A percentile compares a stretch with the other conserved stretches of the same genome.
These are phyloP conservation scores for Phymorhynchus buccinoides DNA, from an alignment of 1,140 invertebrate species.

Conservation along the genomic window DNA sequence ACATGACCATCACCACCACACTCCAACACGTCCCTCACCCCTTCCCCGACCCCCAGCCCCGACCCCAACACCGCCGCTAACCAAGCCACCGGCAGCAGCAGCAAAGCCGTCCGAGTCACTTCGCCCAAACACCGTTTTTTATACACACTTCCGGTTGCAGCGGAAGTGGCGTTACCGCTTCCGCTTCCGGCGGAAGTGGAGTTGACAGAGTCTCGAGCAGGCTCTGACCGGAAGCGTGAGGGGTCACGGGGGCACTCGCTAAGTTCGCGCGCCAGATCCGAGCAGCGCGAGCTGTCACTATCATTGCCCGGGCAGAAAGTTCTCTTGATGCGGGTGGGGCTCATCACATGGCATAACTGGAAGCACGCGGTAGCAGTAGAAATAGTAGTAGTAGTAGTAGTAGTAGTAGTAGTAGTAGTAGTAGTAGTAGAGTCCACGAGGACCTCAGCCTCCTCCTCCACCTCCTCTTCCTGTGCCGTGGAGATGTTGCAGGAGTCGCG, in stretches of 20 bases:
- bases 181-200: constrained; percentile 6
- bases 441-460: neutral
- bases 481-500: neutral
- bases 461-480: neutral
- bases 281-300: neutral
- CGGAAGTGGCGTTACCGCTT: constrained; percentile 11
- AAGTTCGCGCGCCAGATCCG: neutral
- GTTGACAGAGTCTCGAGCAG: neutral
- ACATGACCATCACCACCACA: neutral
- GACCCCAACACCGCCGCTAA: neutral
- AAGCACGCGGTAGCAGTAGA: constrained; percentile 18
- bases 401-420: no score
- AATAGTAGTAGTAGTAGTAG: no score
- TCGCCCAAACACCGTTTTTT: neutral
- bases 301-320: constrained; percentile 5
- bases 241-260: neutral
- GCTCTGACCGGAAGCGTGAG: neutral
- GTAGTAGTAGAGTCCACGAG: no score
- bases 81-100: neutral
- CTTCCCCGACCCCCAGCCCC: neutral
- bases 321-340: neutral
- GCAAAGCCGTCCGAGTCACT: neutral
- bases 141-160: constrained; percentile 14
- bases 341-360: constrained; percentile 31
- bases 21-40: no score